Conservation (phyloP, 2,888 invertebrate species). For the Noctua fimbriata region DNA sequence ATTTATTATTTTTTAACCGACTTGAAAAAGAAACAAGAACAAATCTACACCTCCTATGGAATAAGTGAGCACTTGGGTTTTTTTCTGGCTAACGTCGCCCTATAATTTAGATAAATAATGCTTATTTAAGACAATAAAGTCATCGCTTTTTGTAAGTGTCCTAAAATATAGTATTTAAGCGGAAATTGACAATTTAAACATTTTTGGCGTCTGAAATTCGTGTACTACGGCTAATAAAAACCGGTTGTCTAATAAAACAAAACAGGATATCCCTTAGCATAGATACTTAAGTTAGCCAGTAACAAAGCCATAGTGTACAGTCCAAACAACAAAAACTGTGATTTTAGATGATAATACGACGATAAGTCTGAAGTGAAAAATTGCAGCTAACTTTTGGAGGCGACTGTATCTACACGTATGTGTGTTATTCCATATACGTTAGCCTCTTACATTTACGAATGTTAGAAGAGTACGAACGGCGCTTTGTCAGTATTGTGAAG, state of each 20-base stretch:
- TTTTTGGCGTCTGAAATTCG: too few species aligned
- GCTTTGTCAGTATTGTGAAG: neutral
- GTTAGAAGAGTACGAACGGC: slow-evolving; percentile 22
- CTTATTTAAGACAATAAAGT: neutral
- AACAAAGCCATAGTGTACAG: neutral
- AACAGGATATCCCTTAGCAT: neutral
- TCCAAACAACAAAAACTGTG: neutral
- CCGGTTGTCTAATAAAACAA: too few species aligned
- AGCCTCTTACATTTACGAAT: slow-evolving; percentile 14
- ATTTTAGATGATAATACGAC: neutral
- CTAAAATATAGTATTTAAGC: neutral
- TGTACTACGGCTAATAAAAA: too few species aligned
- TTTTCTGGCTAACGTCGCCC: neutral
- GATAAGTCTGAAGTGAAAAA: neutral
- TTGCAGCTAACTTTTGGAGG: neutral
- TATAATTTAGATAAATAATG: neutral
- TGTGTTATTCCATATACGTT: neutral
- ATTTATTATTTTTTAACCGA: too few species aligned
- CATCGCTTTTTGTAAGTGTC: neutral
- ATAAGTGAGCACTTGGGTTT: too few species aligned
- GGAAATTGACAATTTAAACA: too few species aligned
- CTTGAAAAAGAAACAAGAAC: too few species aligned
- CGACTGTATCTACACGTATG: neutral
- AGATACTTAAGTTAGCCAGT: neutral
- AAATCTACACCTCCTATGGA: too few species aligned